These are phyloP conservation scores for Volucella inanis DNA, from an alignment of 2,888 invertebrate genomes.

Conservation along the genomic window DNA sequence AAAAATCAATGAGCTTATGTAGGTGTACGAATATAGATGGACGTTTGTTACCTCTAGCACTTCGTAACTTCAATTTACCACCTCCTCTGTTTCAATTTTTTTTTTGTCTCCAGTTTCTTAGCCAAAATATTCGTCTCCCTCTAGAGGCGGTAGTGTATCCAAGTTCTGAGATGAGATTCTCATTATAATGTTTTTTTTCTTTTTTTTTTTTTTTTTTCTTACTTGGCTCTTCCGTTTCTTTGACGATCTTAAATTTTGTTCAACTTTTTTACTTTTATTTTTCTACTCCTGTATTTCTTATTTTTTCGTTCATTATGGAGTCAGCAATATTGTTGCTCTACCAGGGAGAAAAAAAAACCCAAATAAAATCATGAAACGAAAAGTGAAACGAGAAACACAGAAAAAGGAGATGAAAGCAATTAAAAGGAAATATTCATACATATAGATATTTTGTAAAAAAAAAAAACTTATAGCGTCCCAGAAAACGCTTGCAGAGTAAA, in stretches of 20 bases:
- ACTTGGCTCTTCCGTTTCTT: constrained; percentile 58
- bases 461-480: constrained; percentile 23
- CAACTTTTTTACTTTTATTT: constrained; percentile 34
- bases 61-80: constrained; percentile 49
- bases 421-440: constrained; percentile 65
- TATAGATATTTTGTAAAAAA: constrained; percentile 46
- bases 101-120: constrained; percentile 26
- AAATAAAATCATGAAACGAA: constrained; percentile 7
- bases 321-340: constrained; percentile 62
- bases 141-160: constrained; percentile 37
- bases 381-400: constrained; percentile 44
- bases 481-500: constrained; percentile 11
- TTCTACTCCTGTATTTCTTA: background rate
- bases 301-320: constrained; percentile 56
- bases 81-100: constrained; percentile 20
- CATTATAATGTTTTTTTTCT: constrained; percentile 61
- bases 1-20: constrained; percentile 28
- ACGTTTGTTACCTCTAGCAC: constrained; percentile 48
- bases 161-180: constrained; percentile 35
- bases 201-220: constrained; percentile 30
- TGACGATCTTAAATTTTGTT: constrained; percentile 71
- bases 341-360: background rate
- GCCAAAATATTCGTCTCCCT: constrained; percentile 63
- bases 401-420: constrained; percentile 73
- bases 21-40: constrained; percentile 36